Evolutionary conservation across 2,113 vertebrate species (phyloP).

Genomic region (Hyaena hyaena): DNA sequence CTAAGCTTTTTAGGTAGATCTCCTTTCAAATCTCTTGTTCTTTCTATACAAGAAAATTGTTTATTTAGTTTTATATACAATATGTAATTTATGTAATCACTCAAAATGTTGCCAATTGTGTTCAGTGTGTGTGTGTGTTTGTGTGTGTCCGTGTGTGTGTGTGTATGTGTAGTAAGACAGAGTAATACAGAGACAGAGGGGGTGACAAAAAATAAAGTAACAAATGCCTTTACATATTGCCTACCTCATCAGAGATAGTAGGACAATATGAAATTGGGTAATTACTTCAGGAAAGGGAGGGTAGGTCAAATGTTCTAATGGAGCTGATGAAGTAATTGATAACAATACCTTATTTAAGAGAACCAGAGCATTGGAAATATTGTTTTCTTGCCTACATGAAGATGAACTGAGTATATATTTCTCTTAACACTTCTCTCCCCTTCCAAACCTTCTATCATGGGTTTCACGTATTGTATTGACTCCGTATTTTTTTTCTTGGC

Average conservation of each 20-base stretch:
- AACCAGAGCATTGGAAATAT: not conserved
- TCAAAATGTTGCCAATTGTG: not conserved
- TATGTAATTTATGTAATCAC: not conserved
- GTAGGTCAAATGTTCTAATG: not conserved
- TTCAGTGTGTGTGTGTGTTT: not conserved
- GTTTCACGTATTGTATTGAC: not conserved
- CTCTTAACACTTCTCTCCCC: not conserved
- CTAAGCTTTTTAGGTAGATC: not conserved
- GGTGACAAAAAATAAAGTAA: not conserved
- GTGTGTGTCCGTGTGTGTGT: not conserved
- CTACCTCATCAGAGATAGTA: not conserved
- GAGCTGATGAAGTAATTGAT: not conserved
- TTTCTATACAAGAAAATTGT: not conserved
- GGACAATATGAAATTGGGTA: not conserved
- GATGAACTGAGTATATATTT: not conserved
- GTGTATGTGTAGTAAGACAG: not conserved
- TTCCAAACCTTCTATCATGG: fast-evolving
- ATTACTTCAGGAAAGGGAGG: not conserved
- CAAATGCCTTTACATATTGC: not conserved
- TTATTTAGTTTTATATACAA: not conserved
- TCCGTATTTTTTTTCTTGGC: constrained; percentile 19
- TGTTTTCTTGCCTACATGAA: fast-evolving
- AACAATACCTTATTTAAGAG: not conserved
- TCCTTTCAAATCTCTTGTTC: not conserved
- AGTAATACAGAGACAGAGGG: not conserved